Evolutionary conservation across 2,888 invertebrate species (phyloP).

Genomic region (Machimus rusticus): DNA sequence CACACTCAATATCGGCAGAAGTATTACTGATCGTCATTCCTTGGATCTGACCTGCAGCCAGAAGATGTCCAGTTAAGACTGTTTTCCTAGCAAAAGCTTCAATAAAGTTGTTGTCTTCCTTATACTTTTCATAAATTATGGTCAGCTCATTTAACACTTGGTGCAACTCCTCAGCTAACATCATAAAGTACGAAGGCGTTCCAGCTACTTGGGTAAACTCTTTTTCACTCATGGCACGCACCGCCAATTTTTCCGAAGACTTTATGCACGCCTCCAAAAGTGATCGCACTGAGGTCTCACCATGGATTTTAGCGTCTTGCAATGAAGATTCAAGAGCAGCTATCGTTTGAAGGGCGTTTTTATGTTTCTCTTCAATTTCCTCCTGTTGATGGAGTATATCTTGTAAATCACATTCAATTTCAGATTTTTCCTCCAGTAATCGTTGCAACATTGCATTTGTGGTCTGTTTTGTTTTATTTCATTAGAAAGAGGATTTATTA

Average conservation of each 20-base stretch:
- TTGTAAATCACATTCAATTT: slow-evolving; percentile 71
- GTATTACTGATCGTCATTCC: slow-evolving; percentile 82
- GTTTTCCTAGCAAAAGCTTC: slow-evolving; percentile 53
- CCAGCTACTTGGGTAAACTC: slow-evolving; percentile 51
- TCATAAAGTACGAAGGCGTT: slow-evolving; percentile 52
- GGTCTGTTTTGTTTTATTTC: slow-evolving; percentile 62
- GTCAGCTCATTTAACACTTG: slow-evolving; percentile 51
- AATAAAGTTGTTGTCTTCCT: slow-evolving; percentile 56
- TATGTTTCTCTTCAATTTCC: slow-evolving; percentile 68
- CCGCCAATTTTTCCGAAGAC: slow-evolving; percentile 52
- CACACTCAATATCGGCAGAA: slow-evolving; percentile 72
- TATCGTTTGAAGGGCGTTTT: slow-evolving; percentile 50
- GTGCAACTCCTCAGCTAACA: slow-evolving; percentile 52
- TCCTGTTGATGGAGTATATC: slow-evolving; percentile 74
- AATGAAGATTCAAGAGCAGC: slow-evolving; percentile 54
- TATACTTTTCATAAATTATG: slow-evolving; percentile 52
- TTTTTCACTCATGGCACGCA: slow-evolving; percentile 51
- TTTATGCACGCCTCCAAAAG: slow-evolving; percentile 52
- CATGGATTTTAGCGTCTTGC: slow-evolving; percentile 54
- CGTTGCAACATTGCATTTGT: slow-evolving; percentile 72
- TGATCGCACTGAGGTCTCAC: slow-evolving; percentile 53
- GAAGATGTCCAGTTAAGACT: slow-evolving; percentile 62
- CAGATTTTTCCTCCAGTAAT: slow-evolving; percentile 59
- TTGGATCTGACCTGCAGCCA: slow-evolving; percentile 71
- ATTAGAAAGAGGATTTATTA: not conserved